phyloP scores from a whole-genome alignment of 23 tunicate species.

The Styela clava region DNA sequence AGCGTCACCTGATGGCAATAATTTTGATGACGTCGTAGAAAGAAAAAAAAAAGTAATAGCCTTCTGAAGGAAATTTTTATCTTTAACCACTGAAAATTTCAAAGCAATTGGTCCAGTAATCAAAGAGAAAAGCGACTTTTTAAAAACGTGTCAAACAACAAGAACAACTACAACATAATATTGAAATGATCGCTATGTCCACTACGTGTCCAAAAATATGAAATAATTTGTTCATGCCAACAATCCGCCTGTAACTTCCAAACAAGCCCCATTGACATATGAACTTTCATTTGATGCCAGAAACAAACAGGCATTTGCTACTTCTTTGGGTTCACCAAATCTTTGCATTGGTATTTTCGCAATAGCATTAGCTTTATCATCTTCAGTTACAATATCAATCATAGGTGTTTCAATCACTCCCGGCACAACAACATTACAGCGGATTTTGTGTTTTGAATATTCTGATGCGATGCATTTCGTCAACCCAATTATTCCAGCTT shows the following conservation, averaged over 20 bases:
- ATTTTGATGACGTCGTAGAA: no score
- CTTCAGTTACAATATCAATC: background rate
- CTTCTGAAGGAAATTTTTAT: no score
- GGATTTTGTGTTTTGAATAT: slow-evolving; percentile 24
- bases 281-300: slow-evolving; percentile 24
- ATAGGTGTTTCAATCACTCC: slow-evolving; percentile 3
- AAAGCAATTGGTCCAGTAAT: no score
- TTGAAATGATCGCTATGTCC: no score
- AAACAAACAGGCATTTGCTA: slow-evolving; percentile 2
- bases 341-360: background rate
- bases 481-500: slow-evolving; percentile 73
- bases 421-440: slow-evolving; percentile 13
- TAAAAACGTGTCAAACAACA: no score
- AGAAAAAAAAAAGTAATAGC: no score
- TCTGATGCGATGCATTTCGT: slow-evolving; percentile 64
- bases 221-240: background rate
- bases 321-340: background rate
- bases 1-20: no score
- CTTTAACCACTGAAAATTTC: no score
- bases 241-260: slow-evolving; percentile 7
- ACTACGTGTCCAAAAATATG: no score
- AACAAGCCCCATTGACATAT: slow-evolving; percentile 10
- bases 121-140: no score
- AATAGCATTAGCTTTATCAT: no score
- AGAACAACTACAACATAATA: no score